Evolutionary conservation across 2,888 invertebrate species (phyloP).

Genomic region (Argyresthia albistria): DNA sequence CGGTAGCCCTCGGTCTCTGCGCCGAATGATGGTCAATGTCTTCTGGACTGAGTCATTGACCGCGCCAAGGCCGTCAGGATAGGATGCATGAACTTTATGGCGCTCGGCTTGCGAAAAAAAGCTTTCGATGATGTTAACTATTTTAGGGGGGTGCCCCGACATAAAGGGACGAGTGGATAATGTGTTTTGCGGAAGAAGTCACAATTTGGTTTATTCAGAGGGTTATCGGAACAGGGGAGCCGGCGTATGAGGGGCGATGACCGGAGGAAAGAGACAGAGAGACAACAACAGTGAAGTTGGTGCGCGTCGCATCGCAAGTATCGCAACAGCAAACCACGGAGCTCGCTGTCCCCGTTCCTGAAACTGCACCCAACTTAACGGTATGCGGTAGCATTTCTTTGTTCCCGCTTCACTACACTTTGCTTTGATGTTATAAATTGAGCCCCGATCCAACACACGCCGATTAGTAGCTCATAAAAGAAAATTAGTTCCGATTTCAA

Average conservation of each 20-base stretch:
- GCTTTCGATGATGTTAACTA: constrained; percentile 3
- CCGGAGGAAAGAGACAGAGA: constrained; percentile 60
- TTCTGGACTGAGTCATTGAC: constrained; percentile 47
- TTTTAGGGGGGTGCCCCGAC: background rate
- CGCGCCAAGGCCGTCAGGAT: constrained; percentile 59
- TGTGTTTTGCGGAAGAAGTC: constrained; percentile 20
- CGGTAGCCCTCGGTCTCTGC: constrained; percentile 24
- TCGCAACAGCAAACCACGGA: background rate
- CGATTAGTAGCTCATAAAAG: background rate
- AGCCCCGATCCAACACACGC: background rate
- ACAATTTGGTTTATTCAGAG: constrained; percentile 37
- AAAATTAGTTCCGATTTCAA: background rate
- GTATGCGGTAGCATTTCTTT: constrained; percentile 1
- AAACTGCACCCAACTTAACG: background rate
- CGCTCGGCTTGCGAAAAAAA: constrained; percentile 18
- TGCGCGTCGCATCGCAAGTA: constrained; percentile 33
- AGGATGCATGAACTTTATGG: constrained; percentile 44
- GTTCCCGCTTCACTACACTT: background rate
- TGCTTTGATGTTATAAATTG: background rate
- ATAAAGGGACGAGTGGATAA: background rate
- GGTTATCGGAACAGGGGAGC: constrained; percentile 63
- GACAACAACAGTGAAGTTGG: constrained; percentile 67
- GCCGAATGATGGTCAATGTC: constrained; percentile 51
- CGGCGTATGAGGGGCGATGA: constrained; percentile 53
- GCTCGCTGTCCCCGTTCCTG: background rate